These are phyloP conservation scores for Saccostrea echinata DNA, from an alignment of 1,140 invertebrate genomes.

Conservation along the genomic window DNA sequence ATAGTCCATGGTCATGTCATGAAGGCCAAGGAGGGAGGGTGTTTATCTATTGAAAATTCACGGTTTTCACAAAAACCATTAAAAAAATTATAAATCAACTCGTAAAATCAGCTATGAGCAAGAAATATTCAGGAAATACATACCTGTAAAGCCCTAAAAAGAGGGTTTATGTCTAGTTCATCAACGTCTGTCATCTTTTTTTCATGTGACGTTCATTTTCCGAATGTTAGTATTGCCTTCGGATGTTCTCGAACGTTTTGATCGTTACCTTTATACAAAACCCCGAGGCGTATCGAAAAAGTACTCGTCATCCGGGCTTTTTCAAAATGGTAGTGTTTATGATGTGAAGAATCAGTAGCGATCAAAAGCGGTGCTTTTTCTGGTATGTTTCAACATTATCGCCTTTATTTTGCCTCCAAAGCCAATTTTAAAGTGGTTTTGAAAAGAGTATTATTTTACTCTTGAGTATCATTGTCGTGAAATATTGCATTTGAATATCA, in stretches of 20 bases:
- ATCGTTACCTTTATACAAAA: not conserved
- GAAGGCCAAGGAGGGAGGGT: not conserved
- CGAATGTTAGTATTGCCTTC: not conserved
- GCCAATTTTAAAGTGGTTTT: too few species aligned
- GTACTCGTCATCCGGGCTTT: constrained; percentile 40
- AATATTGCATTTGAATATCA: too few species aligned
- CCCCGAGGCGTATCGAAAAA: not conserved
- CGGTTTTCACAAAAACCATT: too few species aligned
- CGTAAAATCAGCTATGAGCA: too few species aligned
- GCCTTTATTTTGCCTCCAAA: not conserved
- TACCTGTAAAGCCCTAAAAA: constrained; percentile 70
- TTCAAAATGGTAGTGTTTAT: constrained; percentile 46
- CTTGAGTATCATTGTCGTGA: too few species aligned
- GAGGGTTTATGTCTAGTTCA: constrained; percentile 71
- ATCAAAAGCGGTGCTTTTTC: not conserved
- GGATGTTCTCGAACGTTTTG: not conserved
- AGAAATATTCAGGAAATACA: not conserved
- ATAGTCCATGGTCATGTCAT: too few species aligned
- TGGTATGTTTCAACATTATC: not conserved
- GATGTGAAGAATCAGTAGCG: not conserved
- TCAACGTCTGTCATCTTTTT: constrained; percentile 70
- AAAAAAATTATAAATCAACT: too few species aligned
- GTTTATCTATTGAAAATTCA: too few species aligned
- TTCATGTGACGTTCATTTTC: constrained; percentile 20
- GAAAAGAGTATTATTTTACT: too few species aligned